These are phyloP conservation scores for Myiotriccus ornatus DNA, from an alignment of 2,797 vertebrate genomes.

Conservation along the genomic window DNA sequence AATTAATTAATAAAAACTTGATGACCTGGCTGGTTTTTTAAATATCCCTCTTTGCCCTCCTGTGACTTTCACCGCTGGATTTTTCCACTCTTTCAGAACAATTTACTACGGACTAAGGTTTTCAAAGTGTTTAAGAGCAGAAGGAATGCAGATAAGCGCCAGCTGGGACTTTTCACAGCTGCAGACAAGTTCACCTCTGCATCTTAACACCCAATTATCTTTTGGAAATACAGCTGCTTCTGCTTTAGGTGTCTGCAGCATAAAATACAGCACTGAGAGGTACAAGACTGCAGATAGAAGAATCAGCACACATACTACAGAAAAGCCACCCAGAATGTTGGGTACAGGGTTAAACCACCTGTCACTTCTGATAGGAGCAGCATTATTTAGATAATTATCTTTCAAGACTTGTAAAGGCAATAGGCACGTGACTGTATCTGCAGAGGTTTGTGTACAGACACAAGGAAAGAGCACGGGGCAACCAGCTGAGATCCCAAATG, in stretches of 20 bases:
- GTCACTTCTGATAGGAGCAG: not conserved
- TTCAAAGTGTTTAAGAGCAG: not conserved
- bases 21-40: not conserved
- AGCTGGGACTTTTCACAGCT: not conserved
- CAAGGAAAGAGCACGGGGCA: not conserved
- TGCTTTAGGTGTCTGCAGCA: not conserved
- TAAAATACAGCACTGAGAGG: not conserved
- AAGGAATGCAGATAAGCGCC: not conserved
- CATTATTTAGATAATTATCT: not conserved
- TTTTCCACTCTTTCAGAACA: not conserved
- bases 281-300: not conserved
- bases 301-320: not conserved
- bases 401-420: not conserved
- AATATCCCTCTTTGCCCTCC: not conserved
- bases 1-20: not conserved
- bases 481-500: not conserved
- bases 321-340: accelerated
- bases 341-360: not conserved
- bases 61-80: not conserved
- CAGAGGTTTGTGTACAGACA: not conserved
- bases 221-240: not conserved
- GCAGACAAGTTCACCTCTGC: not conserved
- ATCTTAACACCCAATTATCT: not conserved
- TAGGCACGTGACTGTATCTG: accelerated
- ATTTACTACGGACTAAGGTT: not conserved